Evolutionary conservation across 2,888 invertebrate genomes (phyloP), one percentile per base, ranked within the genome.

Genomic region (Diarsia mendica): DNA sequence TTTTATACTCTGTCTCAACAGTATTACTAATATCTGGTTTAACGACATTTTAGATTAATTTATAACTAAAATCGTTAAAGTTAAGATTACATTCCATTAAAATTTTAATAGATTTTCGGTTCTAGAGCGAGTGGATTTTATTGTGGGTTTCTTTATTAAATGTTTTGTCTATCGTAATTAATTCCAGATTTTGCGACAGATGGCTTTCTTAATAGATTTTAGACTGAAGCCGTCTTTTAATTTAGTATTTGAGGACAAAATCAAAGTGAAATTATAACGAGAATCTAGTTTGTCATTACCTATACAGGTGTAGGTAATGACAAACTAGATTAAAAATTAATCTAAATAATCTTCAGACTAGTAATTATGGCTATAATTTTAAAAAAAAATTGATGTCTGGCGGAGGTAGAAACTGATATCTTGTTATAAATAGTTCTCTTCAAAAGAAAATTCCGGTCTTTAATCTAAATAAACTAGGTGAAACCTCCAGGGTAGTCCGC

Each of bases 21-120:
- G 20, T 46, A 33, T 49, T n/a, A 55, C 68, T 68, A 2, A 13
- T 51, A 46, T n/a, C 44, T 48, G 8, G 5, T 64, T 61, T 11
- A 70, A 33, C 53, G 65, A 63, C 11, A 18, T 68, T 51, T 69
- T 18, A 63, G 49, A 67, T 60, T 67, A 55, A 71, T 78, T 58
- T 23, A 55, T 48, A 23, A 58, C 23, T 55, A 5, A 61, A 78
- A 66, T 28, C 28, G 23, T 67, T 67, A n/a, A 55, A 80, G 66
- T 74, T 63, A 28, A 73, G 44, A 80, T 67, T 63, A 9, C 48
- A 15, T 67, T 79, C 33, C 2, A 80, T 67, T 78, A 6, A 49
- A 48, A 61, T 49, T 49, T 48, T 61, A 77, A 77, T 80, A 23
- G 61, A 55, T 73, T 67, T 72, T 72, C 77, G 11, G 48, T 23